Base-by-base conservation (phyloP, 1,140 invertebrate species). In the Ptiloglossa arizonensis region DNA sequence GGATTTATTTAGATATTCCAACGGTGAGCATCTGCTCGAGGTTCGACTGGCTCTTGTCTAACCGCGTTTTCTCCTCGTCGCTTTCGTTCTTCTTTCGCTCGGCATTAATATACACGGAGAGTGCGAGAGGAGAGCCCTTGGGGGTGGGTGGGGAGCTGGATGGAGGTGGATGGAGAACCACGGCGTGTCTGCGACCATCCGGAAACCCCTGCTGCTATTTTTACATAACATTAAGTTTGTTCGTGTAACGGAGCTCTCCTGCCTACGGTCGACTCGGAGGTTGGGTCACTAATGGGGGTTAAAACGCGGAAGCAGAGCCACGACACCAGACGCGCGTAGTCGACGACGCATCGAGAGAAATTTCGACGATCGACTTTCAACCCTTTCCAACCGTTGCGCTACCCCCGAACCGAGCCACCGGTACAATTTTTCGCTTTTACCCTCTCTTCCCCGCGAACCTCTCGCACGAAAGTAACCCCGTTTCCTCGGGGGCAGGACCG, bases 1-100 rank as follows among this genome's bases (percentile, higher is more conserved):
- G 72, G 79, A 90, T 86, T 92, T 92, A 91, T 92, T 92, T 91
- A 91, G 89, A 91, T 89, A 90, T 90, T 91, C 90, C 81, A 66
- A 38, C 82, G 82, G 87, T 78, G 86, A 88, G 86, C 90, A 91
- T 90, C 90, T 91, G 91, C 86, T 88, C 88, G 83, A 80, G 83
- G 81, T 88, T 87, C 86, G 85, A 69, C 86, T 83, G 82, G 73
- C 83, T 87, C 84, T 87, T 80, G 81, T 81, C 77, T 73, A 60
- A 62, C 75, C 79, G 80, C 82, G 76, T 59, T 64, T 82, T 83
- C n/a, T 80, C 73, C 56, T 78, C 64, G 44, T 38, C 54, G 72
- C 81, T 80, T 81, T 81, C 85, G 66, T 60, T 80, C 68, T 86
- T 77, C 80, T 68, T 59, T 79, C 74, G 59, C 57, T 77, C 73